Percentiles rank a stretch among this genome's conserved stretches.
Evolutionary conservation across 2,113 vertebrate species (phyloP).

Genomic region (Microtus oregoni): DNA sequence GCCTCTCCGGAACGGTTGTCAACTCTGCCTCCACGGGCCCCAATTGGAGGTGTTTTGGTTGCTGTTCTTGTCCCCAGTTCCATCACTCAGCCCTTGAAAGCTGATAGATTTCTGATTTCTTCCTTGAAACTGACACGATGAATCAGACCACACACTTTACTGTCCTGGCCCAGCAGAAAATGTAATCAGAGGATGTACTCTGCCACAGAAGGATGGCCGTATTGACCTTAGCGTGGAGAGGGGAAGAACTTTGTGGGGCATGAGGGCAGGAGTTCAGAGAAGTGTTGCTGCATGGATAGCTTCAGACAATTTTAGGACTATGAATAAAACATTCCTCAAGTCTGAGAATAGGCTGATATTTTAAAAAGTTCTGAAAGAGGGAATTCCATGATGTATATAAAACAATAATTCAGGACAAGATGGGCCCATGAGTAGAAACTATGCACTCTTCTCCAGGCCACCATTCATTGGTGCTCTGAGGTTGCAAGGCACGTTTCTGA

Average conservation of each 20-base stretch:
- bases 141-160: slow-evolving; percentile 46
- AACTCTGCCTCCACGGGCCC: slow-evolving; percentile 64
- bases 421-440: neutral
- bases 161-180: neutral
- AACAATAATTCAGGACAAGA: neutral
- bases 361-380: neutral
- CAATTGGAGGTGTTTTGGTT: slow-evolving; percentile 64
- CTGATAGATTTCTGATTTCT: slow-evolving; percentile 81
- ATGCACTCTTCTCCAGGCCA: neutral
- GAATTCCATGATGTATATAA: neutral
- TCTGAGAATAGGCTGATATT: slow-evolving; percentile 29
- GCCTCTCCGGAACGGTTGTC: slow-evolving; percentile 64
- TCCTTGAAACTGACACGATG: slow-evolving; percentile 77
- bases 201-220: slow-evolving; percentile 1
- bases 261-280: neutral
- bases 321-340: neutral
- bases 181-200: neutral
- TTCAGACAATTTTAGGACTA: slow-evolving; percentile 1
- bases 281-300: neutral
- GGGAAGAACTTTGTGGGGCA: neutral
- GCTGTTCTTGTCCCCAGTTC: neutral
- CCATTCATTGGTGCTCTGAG: neutral
- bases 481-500: neutral
- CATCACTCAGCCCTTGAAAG: slow-evolving; percentile 76
- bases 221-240: neutral